Evolutionary conservation across 2,888 invertebrate genomes (phyloP), one percentile per base, ranked within the genome.

Genomic region (Hydraecia micacea): DNA sequence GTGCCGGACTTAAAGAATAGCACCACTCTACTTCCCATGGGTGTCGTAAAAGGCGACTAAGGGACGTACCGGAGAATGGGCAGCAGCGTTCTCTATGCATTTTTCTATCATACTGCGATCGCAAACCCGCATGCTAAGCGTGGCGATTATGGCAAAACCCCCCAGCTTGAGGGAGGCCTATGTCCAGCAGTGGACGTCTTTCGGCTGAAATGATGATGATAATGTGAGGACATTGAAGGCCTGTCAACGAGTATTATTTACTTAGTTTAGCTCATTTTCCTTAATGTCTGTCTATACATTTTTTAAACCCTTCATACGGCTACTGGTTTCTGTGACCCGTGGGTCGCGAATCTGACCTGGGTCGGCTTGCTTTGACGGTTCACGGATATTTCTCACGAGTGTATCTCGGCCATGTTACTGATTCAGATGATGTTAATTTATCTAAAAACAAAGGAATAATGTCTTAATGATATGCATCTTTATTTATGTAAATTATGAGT

Each of bases 311-410:
- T 75, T 83, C n/a, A 32, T 32, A 39, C 32, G 18, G 52, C 36
- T 75, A 67, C 80, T 25, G 70, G 83, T 81, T 68, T n/a, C 36
- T 70, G 9, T 83, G 76, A 81, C 80, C 81, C 73, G 4, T 15
- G 62, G 80, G 86, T 86, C 80, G 42, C 11, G 55, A 49, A 65
- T 74, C 42, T 80, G 76, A 73, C 86, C 83, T 39, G 62, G 79
- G 73, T 69, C 75, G 73, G 65, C 66, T 58, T 80, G 73, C 66
- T 25, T 60, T 79, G 73, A 78, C 69, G 67, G 72, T 67, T 78
- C 49, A 80, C 63, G 18, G 39, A 77, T 42, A 67, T 69, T 86
- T 86, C 86, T 74, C 80, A 86, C 55, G 70, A 13, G 36, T 70
- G 1, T 72, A 71, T 65, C 39, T 28, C 62, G 8, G 25, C 2